Evolutionary conservation across 2,797 vertebrate genomes (phyloP).

Genomic region (Lepidocolaptes lacrymiger): DNA sequence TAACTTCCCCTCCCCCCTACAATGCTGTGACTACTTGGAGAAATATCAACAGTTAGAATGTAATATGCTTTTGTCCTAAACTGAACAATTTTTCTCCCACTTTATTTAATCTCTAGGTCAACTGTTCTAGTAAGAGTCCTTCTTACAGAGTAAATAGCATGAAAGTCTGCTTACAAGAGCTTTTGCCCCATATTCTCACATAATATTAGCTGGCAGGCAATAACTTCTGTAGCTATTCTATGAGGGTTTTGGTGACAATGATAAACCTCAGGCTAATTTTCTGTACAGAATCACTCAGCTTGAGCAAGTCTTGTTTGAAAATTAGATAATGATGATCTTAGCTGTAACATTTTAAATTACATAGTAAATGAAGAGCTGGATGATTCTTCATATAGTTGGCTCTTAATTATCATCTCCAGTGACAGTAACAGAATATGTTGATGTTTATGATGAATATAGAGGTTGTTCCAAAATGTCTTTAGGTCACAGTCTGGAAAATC

Average conservation of each 20-base stretch:
- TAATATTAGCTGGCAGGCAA: conserved; percentile 28
- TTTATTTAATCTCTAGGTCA: neutral
- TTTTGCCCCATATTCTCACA: neutral
- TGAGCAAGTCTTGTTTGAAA: conserved; percentile 34
- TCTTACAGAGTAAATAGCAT: neutral
- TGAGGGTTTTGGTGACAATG: conserved; percentile 5
- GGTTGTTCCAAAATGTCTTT: conserved; percentile 48
- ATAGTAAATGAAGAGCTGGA: conserved; percentile 19
- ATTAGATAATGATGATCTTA: conserved; percentile 9
- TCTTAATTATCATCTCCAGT: conserved; percentile 54
- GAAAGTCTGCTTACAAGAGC: neutral
- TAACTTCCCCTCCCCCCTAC: neutral
- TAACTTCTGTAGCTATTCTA: neutral
- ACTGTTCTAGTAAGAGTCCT: neutral
- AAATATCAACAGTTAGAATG: neutral
- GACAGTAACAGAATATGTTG: neutral
- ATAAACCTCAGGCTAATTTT: conserved; percentile 27
- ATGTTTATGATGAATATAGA: conserved; percentile 55
- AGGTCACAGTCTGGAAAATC: conserved; percentile 41
- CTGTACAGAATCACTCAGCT: conserved; percentile 14
- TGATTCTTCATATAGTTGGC: conserved; percentile 39
- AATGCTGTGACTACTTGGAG: neutral
- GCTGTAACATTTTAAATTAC: conserved; percentile 46
- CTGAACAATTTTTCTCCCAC: neutral
- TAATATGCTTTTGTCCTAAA: neutral